phyloP scores from a whole-genome alignment of 2,888 invertebrate genomes.

The Acholoe squamosa region DNA sequence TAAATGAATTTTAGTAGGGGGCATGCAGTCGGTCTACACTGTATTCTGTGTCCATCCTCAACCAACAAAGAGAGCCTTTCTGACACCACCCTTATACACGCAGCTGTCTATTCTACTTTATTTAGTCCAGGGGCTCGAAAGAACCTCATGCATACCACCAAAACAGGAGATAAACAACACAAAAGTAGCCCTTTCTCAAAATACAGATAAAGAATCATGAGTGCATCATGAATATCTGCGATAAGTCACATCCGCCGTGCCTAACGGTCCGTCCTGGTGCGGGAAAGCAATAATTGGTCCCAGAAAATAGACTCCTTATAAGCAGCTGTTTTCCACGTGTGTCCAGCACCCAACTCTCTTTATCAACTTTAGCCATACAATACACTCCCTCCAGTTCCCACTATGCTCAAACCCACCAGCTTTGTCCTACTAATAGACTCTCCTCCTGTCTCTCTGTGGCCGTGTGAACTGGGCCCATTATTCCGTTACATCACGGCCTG shows the following conservation, averaged over 20 bases:
- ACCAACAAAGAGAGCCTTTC: not conserved
- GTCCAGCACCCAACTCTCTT: not conserved
- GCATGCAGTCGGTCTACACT: too few species aligned
- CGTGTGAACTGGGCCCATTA: not conserved
- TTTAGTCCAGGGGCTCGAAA: not conserved
- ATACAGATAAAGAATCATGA: not conserved
- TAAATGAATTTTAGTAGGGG: too few species aligned
- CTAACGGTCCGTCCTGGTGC: slow-evolving; percentile 31
- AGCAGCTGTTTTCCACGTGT: slow-evolving; percentile 42
- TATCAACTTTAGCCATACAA: not conserved
- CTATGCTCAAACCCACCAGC: not conserved
- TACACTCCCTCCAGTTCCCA: not conserved
- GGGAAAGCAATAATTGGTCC: slow-evolving; percentile 8
- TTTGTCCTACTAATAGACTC: slow-evolving; percentile 46
- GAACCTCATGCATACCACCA: not conserved
- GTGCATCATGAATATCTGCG: slow-evolving; percentile 41
- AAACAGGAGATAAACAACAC: slow-evolving; percentile 19
- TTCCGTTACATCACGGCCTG: slow-evolving; percentile 31
- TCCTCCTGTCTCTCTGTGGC: not conserved
- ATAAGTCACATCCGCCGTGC: slow-evolving; percentile 18
- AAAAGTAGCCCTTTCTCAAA: slow-evolving; percentile 1
- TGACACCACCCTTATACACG: slow-evolving; percentile 3
- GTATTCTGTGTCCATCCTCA: slow-evolving; percentile 1
- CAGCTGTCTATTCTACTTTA: not conserved
- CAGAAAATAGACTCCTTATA: slow-evolving; percentile 9